Evolutionary conservation across 2,113 vertebrate species (phyloP), one percentile per base, ranked within the genome.

Genomic region (Mirza zaza): DNA sequence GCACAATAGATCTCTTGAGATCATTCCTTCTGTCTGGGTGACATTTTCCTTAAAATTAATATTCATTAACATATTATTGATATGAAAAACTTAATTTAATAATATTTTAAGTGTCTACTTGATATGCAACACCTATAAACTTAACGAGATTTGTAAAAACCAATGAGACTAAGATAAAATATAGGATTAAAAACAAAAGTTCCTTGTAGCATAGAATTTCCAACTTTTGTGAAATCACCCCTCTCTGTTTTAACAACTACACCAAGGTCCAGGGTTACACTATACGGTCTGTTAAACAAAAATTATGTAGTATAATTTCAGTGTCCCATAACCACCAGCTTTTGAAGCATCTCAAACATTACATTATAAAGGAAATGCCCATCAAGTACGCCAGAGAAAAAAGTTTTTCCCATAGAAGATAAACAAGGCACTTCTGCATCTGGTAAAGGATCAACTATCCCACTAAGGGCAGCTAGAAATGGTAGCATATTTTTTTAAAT

Each of bases 41-140:
- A 52, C 25, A n/a, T 63, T 92, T 90, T 63, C 36, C 17, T 91
- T 92, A 67, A 82, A 73, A 87, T 86, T n/a, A 91, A 70, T 57
- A 34, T 68, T 42, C n/a, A 65, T 32, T 81, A 45, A 36, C 4
- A 6, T 79, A 50, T 42, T 11, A 63, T 13, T 27, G 3, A 63
- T 5, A 61, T 11, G 12, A 68, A 34, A n/a, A 67, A 68, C 6
- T 55, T 55, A 63, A 91, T 36, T 63, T 61, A 11, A 68, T 52
- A 34, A 42, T 59, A 67, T 55, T 55, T 79, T 27, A 55, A 71
- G 36, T 27, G 13, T 91, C 71, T 77, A 42, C 10, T 52, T 77
- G 34, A 52, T 27, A 63, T 17, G 13, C 14, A n/a, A 1, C 20
- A n/a, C 3, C 57, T 86, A 27, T 45, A 83, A 95, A 45, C 20